Base-by-base conservation (phyloP, 1,140 invertebrate species). In the Hormaphis cornu region DNA sequence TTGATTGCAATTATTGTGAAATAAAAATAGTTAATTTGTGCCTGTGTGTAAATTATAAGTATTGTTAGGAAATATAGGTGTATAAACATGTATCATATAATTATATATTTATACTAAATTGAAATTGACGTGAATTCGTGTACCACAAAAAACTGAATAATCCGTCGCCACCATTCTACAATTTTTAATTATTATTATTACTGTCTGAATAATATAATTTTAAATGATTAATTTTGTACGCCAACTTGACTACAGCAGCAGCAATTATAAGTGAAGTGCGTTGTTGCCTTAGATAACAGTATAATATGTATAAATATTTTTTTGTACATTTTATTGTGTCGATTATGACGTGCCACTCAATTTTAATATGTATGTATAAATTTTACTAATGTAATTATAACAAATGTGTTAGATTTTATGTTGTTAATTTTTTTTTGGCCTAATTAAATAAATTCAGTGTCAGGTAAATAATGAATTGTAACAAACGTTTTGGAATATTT, bases 311-410 rank as follows among this genome's bases (percentile, higher is more conserved):
- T 40, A 40, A 35, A 53, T 53, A 30, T 56, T 56, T 56, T 53
- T 58, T 58, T 58, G 54, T 58, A 58, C 54, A 58, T 37, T 58
- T 58, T 40, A 58, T 58, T 56, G 37, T 58, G 20, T 48, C 44
- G 20, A 48, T n/a, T 16, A 16, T 24, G 20, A 58, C 1, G 54
- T 14, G 20, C 14, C 54, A 24, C 54, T 58, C 33, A n/a, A n/a
- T n/a, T n/a, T n/a, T 7, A 40, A 9, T 33, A 24, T 58, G 54
- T 58, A 58, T n/a, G 24, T 58, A 37, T 58, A 58, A 16, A 22
- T 35, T 24, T 58, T 58, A 58, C 35, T 22, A 35, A 35, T 20
- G 22, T 37, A 20, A 53, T 53, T 56, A 56, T 56, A 56, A 56
- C 52, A 53, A 53, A 53, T 53, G 52, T 53, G 52, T 53, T 53